These are phyloP conservation scores for Malurus leucopterus DNA, from an alignment of 2,797 vertebrate species.

Conservation along the genomic window DNA sequence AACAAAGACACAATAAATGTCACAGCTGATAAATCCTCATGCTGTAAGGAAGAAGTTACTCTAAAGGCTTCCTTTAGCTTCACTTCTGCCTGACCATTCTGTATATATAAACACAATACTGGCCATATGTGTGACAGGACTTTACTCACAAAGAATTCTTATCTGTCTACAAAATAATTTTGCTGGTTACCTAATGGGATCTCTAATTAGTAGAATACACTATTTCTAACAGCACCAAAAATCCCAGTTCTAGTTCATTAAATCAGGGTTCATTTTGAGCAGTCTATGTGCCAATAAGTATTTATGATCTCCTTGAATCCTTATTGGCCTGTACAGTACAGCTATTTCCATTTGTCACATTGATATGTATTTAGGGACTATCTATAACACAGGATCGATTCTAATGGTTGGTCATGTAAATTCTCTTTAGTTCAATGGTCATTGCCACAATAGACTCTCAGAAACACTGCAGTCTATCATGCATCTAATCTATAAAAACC, in stretches of 20 bases:
- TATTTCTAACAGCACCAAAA: not conserved
- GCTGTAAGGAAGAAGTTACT: not conserved
- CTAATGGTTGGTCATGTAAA: constrained; percentile 29
- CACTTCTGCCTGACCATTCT: not conserved
- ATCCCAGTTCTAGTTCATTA: not conserved
- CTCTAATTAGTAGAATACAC: not conserved
- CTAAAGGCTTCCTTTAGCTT: not conserved
- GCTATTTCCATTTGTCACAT: constrained; percentile 32
- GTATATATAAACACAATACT: not conserved
- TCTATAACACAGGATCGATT: constrained; percentile 30
- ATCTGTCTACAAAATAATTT: not conserved
- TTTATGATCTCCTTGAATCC: constrained; percentile 13
- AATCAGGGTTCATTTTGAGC: not conserved
- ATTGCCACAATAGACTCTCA: constrained; percentile 19
- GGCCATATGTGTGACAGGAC: not conserved
- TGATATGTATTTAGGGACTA: constrained; percentile 31
- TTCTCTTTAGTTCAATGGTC: constrained; percentile 29
- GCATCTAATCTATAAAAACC: not conserved
- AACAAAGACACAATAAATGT: not conserved
- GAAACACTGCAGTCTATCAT: constrained; percentile 1
- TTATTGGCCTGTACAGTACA: not conserved
- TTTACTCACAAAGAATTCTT: not conserved
- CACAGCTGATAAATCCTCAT: not conserved
- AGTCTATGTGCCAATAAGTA: constrained; percentile 3
- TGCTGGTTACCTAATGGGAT: not conserved